A percentile compares a stretch with the other conserved stretches of the same genome.
These are phyloP conservation scores for Takifugu ocellatus DNA, from an alignment of 2,797 vertebrate species.

Conservation along the genomic window DNA sequence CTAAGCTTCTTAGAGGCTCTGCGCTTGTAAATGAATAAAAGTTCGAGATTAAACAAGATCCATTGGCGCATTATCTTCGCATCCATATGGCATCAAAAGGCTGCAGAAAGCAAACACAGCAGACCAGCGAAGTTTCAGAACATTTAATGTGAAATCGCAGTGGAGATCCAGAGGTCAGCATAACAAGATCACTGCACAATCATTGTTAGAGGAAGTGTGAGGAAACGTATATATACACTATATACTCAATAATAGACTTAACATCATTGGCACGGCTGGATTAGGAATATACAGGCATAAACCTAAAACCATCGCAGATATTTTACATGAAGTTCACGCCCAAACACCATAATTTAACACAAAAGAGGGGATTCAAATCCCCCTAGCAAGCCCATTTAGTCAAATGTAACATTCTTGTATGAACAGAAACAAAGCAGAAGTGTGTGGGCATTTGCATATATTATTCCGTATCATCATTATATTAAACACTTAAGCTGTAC, in stretches of 20 bases:
- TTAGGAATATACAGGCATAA: too few relatives aligned
- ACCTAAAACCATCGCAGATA: too few relatives aligned
- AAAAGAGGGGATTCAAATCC: conserved; percentile 1
- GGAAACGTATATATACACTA: conserved; percentile 7
- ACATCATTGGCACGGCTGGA: too few relatives aligned
- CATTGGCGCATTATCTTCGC: conserved; percentile 38
- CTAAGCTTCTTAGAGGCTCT: conserved; percentile 53
- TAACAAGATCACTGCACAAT: conserved; percentile 19
- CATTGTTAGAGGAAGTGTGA: too few relatives aligned
- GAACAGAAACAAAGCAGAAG: conserved; percentile 9
- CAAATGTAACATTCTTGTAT: conserved; percentile 10
- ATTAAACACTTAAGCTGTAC: conserved; percentile 6
- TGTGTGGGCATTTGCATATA: conserved; percentile 25
- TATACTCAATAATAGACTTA: too few relatives aligned
- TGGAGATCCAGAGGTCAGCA: conserved; percentile 30
- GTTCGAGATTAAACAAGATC: conserved; percentile 46
- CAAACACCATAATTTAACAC: too few relatives aligned
- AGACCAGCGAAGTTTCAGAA: conserved; percentile 26
- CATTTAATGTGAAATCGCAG: conserved; percentile 58
- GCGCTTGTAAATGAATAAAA: conserved; percentile 49
- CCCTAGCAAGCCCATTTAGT: conserved; percentile 15
- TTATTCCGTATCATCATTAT: conserved; percentile 26
- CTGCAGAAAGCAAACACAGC: conserved; percentile 35
- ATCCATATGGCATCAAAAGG: conserved; percentile 36
- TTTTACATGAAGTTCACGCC: too few relatives aligned